These are phyloP conservation scores for Onychomys arenicola DNA, from an alignment of 2,797 vertebrate species.

Conservation along the genomic window DNA sequence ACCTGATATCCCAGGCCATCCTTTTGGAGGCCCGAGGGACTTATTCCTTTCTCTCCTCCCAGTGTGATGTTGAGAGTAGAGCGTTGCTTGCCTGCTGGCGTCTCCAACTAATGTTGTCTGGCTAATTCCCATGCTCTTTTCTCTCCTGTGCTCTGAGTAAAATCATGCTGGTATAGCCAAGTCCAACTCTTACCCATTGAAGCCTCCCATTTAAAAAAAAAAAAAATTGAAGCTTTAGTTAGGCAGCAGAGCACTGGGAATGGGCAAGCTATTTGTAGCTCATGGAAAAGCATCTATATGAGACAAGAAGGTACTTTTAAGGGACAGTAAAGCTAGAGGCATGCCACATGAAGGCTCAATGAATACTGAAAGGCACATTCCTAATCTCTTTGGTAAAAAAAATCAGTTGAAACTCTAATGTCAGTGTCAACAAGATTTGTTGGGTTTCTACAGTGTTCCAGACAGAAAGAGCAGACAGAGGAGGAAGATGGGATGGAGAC, in stretches of 20 bases:
- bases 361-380: not conserved
- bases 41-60: not conserved
- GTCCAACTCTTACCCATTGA: not conserved
- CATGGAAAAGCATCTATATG: not conserved
- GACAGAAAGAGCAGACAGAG: not conserved
- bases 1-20: not conserved
- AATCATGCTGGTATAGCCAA: not conserved
- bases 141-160: not conserved
- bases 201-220: not conserved
- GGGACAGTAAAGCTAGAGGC: not conserved
- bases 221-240: constrained; percentile 48
- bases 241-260: not conserved
- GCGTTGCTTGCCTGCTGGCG: not conserved
- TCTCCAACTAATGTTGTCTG: not conserved
- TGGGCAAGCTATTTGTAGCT: not conserved
- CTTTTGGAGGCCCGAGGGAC: not conserved
- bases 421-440: not conserved
- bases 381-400: not conserved
- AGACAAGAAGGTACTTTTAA: not conserved
- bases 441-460: not conserved
- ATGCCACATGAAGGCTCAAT: not conserved
- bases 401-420: not conserved
- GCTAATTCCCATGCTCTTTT: not conserved
- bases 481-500: not conserved
- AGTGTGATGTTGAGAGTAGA: not conserved